Evolutionary conservation across 1,140 invertebrate genomes (phyloP).

Genomic region (Platyscapa corneri): DNA sequence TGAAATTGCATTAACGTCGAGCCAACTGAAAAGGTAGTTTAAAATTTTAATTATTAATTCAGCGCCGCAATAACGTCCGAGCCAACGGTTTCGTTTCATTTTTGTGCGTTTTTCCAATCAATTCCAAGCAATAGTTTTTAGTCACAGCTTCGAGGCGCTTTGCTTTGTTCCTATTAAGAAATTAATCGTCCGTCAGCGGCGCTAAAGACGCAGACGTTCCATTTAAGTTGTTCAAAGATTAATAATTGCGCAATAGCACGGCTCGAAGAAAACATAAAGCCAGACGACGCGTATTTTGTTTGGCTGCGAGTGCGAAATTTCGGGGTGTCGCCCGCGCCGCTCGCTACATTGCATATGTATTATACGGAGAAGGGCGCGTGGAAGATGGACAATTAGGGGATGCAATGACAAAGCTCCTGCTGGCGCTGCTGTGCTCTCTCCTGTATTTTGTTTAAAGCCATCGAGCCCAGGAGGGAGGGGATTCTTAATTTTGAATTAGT

Average conservation of each 20-base stretch:
- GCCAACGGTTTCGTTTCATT: no score
- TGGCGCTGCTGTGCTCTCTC: not conserved
- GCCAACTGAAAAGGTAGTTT: no score
- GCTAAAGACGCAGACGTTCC: not conserved
- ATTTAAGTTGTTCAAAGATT: conserved; percentile 32
- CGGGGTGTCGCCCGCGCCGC: not conserved
- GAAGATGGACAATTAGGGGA: conserved; percentile 44
- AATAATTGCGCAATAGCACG: not conserved
- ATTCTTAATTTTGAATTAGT: conserved; percentile 48
- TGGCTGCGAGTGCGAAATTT: conserved; percentile 6
- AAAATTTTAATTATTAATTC: no score
- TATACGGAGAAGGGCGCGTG: not conserved
- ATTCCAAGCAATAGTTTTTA: no score
- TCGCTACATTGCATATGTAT: not conserved
- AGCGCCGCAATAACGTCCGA: no score
- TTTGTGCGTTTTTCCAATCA: no score
- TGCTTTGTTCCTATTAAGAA: not conserved
- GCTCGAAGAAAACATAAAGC: not conserved
- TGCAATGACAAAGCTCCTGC: conserved; percentile 25
- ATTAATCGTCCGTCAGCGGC: conserved; percentile 23
- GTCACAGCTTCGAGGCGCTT: no score
- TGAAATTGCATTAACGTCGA: no score
- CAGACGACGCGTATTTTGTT: not conserved
- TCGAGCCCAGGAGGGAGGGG: not conserved
- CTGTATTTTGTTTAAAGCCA: conserved; percentile 24